These are phyloP conservation scores for Parotocinclus haroldoi DNA, from an alignment of 2,797 vertebrate species.

Conservation along the genomic window DNA sequence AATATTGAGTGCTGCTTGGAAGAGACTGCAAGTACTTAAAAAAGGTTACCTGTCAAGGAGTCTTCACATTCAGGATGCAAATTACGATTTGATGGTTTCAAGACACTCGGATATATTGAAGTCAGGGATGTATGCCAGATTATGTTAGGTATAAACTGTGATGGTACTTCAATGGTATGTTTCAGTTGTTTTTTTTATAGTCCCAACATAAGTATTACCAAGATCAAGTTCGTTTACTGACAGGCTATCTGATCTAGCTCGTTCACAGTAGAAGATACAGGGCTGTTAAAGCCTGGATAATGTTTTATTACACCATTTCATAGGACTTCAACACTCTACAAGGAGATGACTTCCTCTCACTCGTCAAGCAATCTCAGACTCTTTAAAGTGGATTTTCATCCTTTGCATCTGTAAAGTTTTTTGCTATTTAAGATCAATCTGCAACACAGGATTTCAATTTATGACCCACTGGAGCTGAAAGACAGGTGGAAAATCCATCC, in stretches of 20 bases:
- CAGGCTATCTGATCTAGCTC: constrained; percentile 22
- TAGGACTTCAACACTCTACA: constrained; percentile 35
- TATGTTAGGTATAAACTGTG: neutral
- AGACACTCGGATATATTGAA: neutral
- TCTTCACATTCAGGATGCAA: neutral
- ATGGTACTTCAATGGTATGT: neutral
- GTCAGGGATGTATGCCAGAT: neutral
- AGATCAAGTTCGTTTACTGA: constrained; percentile 32
- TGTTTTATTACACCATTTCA: constrained; percentile 49
- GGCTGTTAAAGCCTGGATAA: constrained; percentile 48
- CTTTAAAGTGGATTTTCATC: constrained; percentile 52
- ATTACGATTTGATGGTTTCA: neutral
- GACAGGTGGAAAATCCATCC: constrained; percentile 34
- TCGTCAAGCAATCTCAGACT: constrained; percentile 46
- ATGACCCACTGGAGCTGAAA: constrained; percentile 50
- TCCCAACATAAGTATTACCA: constrained; percentile 15
- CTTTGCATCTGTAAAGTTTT: constrained; percentile 52
- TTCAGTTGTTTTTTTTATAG: constrained; percentile 2
- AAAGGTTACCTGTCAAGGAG: neutral
- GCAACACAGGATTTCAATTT: constrained; percentile 51
- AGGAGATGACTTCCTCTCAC: constrained; percentile 37
- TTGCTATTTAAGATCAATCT: constrained; percentile 54
- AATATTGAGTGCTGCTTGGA: constrained; percentile 14
- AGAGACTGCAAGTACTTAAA: constrained; percentile 4
- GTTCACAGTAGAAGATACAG: constrained; percentile 26